Evolutionary conservation across 1,140 invertebrate genomes (phyloP).

Genomic region (Asobara japonica): DNA sequence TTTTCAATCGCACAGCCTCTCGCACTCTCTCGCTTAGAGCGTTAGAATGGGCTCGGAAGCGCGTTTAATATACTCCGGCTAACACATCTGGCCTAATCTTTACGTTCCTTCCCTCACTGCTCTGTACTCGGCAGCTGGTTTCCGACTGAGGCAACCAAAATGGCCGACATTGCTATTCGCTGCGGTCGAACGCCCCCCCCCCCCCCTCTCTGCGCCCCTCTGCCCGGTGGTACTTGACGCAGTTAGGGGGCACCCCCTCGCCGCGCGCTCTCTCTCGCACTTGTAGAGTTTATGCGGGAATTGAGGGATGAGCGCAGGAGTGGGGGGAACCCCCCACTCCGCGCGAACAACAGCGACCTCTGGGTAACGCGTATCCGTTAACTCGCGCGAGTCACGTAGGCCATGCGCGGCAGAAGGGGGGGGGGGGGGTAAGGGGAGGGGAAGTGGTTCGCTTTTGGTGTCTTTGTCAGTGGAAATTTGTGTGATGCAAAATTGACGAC

Average conservation of each 20-base stretch:
- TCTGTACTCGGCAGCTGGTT: conserved; percentile 62
- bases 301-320: too few species aligned
- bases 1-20: conserved; percentile 56
- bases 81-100: conserved; percentile 61
- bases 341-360: too few species aligned
- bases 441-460: too few species aligned
- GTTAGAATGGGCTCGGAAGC: conserved; percentile 59
- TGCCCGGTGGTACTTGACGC: too few species aligned
- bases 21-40: conserved; percentile 57
- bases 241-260: conserved; percentile 21
- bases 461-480: too few species aligned
- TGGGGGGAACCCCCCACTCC: too few species aligned
- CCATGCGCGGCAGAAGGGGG: too few species aligned
- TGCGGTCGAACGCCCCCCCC: too few species aligned
- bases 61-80: conserved; percentile 61
- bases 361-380: too few species aligned
- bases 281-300: neutral
- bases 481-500: too few species aligned
- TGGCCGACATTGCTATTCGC: conserved; percentile 46
- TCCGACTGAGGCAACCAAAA: conserved; percentile 60
- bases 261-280: neutral
- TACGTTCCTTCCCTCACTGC: conserved; percentile 63
- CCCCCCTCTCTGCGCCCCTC: neutral
- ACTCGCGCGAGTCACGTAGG: too few species aligned
- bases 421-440: too few species aligned